These are phyloP conservation scores for Latrodectus elegans DNA, from an alignment of 2,888 invertebrate species.

Conservation along the genomic window DNA sequence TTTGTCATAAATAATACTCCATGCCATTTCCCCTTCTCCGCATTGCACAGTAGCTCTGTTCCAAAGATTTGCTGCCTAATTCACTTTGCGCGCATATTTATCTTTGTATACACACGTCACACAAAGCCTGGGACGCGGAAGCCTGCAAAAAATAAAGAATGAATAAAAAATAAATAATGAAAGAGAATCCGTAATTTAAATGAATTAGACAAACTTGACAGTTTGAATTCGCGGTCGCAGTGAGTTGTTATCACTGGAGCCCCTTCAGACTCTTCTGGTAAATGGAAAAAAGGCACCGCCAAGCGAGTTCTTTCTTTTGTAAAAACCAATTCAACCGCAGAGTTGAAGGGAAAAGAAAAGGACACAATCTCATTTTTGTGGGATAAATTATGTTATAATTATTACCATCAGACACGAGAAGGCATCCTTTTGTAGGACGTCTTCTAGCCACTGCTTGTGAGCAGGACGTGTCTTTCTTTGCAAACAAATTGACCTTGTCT, in stretches of 20 bases:
- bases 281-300: constrained; percentile 8
- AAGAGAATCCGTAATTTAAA: constrained; percentile 53
- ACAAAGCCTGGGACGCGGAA: constrained; percentile 13
- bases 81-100: background rate
- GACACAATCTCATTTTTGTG: constrained; percentile 5
- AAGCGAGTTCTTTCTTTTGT: background rate
- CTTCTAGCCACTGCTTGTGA: background rate
- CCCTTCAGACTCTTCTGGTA: constrained; percentile 14
- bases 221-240: constrained; percentile 23
- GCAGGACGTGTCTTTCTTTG: background rate
- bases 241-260: constrained; percentile 49
- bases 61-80: background rate
- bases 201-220: constrained; percentile 58
- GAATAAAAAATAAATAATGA: background rate
- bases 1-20: constrained; percentile 57
- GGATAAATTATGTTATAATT: constrained; percentile 52
- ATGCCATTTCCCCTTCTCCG: constrained; percentile 12
- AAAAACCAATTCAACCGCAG: constrained; percentile 26
- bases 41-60: constrained; percentile 15
- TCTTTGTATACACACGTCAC: too few relatives aligned
- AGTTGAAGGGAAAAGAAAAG: constrained; percentile 13
- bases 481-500: background rate
- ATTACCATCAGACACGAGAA: constrained; percentile 21
- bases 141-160: background rate
- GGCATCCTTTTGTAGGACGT: background rate